Conservation (phyloP, 2,113 vertebrate species). For the Muntiacus muntjak region DNA sequence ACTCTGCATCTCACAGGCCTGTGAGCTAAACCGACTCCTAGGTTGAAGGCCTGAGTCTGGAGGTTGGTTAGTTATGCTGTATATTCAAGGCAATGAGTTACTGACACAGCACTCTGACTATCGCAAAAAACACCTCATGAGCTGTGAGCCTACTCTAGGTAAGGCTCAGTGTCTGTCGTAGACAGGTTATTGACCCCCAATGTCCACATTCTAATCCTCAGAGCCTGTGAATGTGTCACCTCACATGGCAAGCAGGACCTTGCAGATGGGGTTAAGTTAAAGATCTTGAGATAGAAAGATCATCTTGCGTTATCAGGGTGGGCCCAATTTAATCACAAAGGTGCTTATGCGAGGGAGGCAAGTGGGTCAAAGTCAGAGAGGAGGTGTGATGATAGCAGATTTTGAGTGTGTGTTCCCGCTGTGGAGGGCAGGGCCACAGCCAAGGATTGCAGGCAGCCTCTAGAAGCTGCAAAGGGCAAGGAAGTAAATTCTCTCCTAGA, state of each 20-base stretch:
- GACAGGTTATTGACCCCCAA: background rate
- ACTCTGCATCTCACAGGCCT: background rate
- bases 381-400: background rate
- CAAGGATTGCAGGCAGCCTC: background rate
- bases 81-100: background rate
- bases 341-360: background rate
- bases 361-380: background rate
- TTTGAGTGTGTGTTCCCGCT: background rate
- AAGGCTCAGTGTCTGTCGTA: background rate
- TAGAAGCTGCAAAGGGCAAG: background rate
- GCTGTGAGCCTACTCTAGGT: background rate
- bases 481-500: background rate
- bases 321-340: background rate
- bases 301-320: background rate
- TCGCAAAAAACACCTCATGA: background rate
- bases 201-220: background rate
- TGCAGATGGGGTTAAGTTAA: background rate
- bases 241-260: background rate
- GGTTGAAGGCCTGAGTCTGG: background rate
- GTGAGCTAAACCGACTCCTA: background rate
- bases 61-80: background rate
- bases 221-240: background rate
- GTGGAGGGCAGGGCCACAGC: background rate
- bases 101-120: background rate
- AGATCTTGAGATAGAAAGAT: background rate